Evolutionary conservation across 2,797 vertebrate species (phyloP).

Genomic region (Myiotriccus ornatus): DNA sequence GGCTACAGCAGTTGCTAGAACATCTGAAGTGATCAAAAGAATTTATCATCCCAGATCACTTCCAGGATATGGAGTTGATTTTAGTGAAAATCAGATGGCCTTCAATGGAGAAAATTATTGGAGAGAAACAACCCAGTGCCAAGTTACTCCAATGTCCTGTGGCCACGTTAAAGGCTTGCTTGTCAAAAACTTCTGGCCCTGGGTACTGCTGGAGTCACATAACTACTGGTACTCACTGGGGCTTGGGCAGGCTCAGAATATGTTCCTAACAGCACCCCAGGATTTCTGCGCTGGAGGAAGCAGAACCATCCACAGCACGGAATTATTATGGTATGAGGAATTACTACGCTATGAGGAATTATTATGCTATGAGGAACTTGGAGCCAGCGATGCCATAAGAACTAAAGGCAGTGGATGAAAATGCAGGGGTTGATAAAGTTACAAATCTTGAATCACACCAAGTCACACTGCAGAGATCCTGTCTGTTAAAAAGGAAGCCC

Average conservation of each 20-base stretch:
- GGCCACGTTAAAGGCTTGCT: accelerated
- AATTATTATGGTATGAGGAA: neutral
- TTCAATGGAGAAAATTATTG: neutral
- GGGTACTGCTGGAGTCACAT: neutral
- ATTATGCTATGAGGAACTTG: neutral
- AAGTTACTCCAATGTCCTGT: neutral
- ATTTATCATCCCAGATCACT: neutral
- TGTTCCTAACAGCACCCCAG: accelerated
- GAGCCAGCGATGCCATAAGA: neutral
- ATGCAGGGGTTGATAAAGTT: neutral
- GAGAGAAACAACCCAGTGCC: neutral
- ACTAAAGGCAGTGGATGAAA: neutral
- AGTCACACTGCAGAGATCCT: neutral
- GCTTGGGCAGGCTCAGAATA: accelerated
- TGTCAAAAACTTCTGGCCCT: neutral
- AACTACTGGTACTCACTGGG: neutral
- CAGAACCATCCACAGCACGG: neutral
- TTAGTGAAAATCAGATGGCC: neutral
- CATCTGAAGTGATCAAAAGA: neutral
- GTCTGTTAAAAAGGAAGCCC: conserved; percentile 28
- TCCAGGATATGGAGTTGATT: neutral
- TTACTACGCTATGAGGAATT: neutral
- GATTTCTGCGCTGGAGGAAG: neutral
- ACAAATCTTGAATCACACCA: conserved; percentile 17
- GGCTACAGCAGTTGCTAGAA: neutral